phyloP scores from a whole-genome alignment of 2,888 invertebrate species.

The Limnephilus lunatus region DNA sequence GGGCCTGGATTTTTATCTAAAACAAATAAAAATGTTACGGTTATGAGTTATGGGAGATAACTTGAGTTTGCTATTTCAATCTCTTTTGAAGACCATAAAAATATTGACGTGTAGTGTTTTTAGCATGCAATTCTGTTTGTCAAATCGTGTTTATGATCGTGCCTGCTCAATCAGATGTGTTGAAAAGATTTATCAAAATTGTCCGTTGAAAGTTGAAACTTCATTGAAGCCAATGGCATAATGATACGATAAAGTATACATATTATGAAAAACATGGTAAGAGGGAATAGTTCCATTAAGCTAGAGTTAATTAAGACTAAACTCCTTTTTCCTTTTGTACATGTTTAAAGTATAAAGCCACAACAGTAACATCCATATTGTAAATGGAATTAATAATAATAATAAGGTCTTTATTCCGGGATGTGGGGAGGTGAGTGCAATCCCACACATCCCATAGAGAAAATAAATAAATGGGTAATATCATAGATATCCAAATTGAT shows the following conservation, averaged over 20 bases:
- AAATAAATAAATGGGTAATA: too few species aligned
- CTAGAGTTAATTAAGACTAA: not conserved
- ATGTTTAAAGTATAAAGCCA: not conserved
- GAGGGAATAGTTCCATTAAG: too few species aligned
- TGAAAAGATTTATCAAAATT: not conserved
- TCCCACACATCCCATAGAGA: too few species aligned
- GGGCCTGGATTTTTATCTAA: slow-evolving; percentile 86
- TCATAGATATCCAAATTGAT: too few species aligned
- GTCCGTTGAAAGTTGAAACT: not conserved
- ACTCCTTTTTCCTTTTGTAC: not conserved
- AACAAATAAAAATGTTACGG: slow-evolving; percentile 63
- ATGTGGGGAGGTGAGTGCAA: too few species aligned
- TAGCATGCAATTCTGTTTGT: not conserved
- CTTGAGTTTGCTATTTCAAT: not conserved
- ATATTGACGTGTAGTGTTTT: not conserved
- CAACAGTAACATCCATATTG: not conserved
- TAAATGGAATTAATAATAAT: not conserved
- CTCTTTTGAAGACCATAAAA: not conserved
- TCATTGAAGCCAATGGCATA: too few species aligned
- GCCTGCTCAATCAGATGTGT: not conserved
- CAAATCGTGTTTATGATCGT: not conserved
- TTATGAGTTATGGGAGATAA: not conserved
- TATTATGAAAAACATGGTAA: too few species aligned
- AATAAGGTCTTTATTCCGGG: too few species aligned
- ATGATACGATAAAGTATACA: too few species aligned